Conservation (phyloP, 2,113 vertebrate species). For the Ailurus styani region DNA sequence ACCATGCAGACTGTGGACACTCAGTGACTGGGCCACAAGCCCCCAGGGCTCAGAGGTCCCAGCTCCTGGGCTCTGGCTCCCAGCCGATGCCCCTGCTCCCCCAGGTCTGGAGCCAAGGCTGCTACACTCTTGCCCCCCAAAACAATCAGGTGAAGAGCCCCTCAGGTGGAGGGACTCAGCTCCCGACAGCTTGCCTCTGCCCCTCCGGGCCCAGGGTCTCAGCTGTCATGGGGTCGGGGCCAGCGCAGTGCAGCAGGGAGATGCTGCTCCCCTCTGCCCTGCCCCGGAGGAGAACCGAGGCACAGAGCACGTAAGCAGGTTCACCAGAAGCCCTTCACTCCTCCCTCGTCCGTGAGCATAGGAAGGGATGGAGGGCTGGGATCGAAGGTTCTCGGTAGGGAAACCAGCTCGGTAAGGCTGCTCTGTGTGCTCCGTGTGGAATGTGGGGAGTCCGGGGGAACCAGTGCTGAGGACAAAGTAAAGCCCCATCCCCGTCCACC, state of each 20-base stretch:
- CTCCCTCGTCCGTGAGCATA: rapidly evolving
- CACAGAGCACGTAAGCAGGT: rapidly evolving
- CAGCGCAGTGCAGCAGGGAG: neutral
- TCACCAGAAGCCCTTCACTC: neutral
- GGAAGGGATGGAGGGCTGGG: rapidly evolving
- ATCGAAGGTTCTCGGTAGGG: too few species aligned
- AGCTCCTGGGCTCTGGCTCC: neutral
- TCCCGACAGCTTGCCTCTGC: neutral
- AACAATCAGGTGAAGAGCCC: neutral
- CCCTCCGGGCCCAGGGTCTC: too few species aligned
- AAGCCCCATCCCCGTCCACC: neutral
- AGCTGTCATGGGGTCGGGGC: too few species aligned
- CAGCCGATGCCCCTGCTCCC: neutral
- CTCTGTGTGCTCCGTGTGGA: neutral
- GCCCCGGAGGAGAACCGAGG: neutral
- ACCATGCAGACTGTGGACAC: neutral
- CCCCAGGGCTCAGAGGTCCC: neutral
- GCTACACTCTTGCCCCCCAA: too few species aligned
- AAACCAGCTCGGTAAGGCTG: neutral
- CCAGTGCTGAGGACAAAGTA: neutral
- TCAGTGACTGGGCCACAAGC: neutral
- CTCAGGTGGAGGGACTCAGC: too few species aligned
- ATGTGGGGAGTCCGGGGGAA: neutral
- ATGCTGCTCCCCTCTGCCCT: rapidly evolving
- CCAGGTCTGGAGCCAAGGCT: neutral